phyloP scores from a whole-genome alignment of 2,797 vertebrate genomes.

The Anguilla anguilla region DNA sequence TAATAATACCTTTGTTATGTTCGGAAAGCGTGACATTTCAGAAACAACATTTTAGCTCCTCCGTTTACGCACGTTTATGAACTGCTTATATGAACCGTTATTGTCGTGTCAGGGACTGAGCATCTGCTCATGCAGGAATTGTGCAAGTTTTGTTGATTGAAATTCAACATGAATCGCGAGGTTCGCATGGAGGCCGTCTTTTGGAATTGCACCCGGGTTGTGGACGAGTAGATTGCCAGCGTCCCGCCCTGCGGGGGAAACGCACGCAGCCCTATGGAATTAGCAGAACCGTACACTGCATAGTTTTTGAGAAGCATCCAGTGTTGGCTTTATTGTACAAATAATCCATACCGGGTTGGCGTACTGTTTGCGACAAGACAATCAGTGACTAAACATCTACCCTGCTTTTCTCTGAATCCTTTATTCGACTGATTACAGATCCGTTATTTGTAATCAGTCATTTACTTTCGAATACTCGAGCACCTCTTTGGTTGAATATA shows the following conservation, averaged over 20 bases:
- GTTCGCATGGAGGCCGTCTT: background rate
- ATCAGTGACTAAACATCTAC: background rate
- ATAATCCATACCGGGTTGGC: background rate
- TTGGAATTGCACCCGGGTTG: background rate
- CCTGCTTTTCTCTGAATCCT: background rate
- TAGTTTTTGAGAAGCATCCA: background rate
- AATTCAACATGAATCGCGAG: background rate
- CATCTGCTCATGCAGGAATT: background rate
- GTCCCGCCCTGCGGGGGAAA: constrained; percentile 10
- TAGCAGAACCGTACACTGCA: background rate
- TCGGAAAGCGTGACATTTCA: background rate
- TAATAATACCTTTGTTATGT: background rate
- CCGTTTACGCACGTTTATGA: background rate
- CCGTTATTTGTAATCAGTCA: background rate
- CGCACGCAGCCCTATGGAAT: background rate
- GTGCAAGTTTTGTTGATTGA: background rate
- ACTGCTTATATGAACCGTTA: background rate
- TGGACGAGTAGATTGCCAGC: background rate
- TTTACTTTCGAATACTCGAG: background rate
- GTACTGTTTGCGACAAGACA: background rate
- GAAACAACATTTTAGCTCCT: background rate
- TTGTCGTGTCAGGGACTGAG: background rate
- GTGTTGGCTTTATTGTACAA: background rate
- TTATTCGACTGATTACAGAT: no score
- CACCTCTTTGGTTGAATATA: background rate